A percentile compares a stretch with the other conserved stretches of the same genome.
These are phyloP conservation scores for Physocephala rufipes DNA, from an alignment of 2,888 invertebrate species.

Conservation along the genomic window DNA sequence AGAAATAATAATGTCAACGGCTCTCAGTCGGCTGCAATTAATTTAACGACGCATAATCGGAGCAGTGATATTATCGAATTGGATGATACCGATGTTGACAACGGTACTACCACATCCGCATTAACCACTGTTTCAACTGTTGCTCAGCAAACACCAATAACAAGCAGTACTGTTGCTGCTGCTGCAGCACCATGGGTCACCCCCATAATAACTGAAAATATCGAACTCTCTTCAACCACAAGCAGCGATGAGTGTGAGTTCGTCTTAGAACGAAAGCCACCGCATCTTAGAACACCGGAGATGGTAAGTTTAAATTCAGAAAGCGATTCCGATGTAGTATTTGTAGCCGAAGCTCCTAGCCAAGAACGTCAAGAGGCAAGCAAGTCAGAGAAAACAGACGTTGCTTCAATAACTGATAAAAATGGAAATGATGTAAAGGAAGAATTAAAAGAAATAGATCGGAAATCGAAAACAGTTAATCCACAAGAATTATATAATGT, in stretches of 20 bases:
- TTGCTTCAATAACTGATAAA: conserved; percentile 18
- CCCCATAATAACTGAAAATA: conserved; percentile 55
- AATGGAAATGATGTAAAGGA: background rate
- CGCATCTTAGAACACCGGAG: conserved; percentile 65
- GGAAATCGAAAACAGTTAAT: background rate
- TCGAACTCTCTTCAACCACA: conserved; percentile 57
- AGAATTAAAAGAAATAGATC: background rate
- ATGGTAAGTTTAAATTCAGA: conserved; percentile 62
- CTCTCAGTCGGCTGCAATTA: conserved; percentile 59
- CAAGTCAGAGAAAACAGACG: conserved; percentile 12
- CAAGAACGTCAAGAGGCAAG: conserved; percentile 22
- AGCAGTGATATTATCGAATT: conserved; percentile 55
- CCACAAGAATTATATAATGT: conserved; percentile 52
- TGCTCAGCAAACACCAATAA: conserved; percentile 41
- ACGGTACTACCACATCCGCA: conserved; percentile 2
- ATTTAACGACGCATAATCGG: conserved; percentile 62
- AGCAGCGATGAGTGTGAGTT: conserved; percentile 64
- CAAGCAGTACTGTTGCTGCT: conserved; percentile 42
- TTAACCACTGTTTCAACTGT: conserved; percentile 26
- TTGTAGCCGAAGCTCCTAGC: conserved; percentile 51
- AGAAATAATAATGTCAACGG: conserved; percentile 45
- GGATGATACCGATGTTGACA: conserved; percentile 50
- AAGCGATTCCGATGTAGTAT: conserved; percentile 64
- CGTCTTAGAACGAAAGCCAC: conserved; percentile 64
- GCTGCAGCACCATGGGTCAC: conserved; percentile 1